These are phyloP conservation scores for Diorhabda elongata DNA, from an alignment of 1,140 invertebrate species.

Conservation along the genomic window DNA sequence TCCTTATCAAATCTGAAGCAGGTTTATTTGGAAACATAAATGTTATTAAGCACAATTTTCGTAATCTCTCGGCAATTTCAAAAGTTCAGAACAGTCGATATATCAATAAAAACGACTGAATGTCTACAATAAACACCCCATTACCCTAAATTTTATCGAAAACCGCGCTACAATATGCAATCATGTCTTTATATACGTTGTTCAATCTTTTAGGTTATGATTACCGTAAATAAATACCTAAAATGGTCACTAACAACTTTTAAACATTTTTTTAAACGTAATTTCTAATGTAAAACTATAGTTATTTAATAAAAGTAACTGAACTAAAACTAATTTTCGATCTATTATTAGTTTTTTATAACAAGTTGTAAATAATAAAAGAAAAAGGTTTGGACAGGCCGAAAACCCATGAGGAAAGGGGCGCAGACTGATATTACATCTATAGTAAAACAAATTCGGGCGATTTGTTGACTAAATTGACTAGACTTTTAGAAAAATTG, in stretches of 20 bases:
- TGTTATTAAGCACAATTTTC: neutral
- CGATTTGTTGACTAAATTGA: too few relatives aligned
- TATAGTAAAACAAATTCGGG: too few relatives aligned
- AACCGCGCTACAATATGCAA: slow-evolving; percentile 9
- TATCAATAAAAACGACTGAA: neutral
- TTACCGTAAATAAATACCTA: slow-evolving; percentile 7
- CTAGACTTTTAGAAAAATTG: too few relatives aligned
- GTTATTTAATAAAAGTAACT: too few relatives aligned
- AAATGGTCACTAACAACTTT: slow-evolving; percentile 9
- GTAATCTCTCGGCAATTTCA: neutral
- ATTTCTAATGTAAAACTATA: too few relatives aligned
- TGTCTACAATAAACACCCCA: neutral
- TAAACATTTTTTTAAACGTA: neutral
- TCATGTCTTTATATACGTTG: slow-evolving; percentile 9
- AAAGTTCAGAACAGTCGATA: neutral
- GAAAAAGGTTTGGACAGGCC: too few relatives aligned
- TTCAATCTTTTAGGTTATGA: slow-evolving; percentile 4
- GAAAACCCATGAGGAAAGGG: too few relatives aligned
- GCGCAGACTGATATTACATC: too few relatives aligned
- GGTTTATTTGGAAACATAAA: too few relatives aligned
- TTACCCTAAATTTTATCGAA: slow-evolving; percentile 3
- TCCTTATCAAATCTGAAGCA: neutral
- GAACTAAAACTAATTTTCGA: too few relatives aligned
- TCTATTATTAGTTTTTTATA: too few relatives aligned
- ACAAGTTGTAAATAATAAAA: too few relatives aligned